Conservation (phyloP, 2,888 invertebrate species). For the Trichopria drosophilae region DNA sequence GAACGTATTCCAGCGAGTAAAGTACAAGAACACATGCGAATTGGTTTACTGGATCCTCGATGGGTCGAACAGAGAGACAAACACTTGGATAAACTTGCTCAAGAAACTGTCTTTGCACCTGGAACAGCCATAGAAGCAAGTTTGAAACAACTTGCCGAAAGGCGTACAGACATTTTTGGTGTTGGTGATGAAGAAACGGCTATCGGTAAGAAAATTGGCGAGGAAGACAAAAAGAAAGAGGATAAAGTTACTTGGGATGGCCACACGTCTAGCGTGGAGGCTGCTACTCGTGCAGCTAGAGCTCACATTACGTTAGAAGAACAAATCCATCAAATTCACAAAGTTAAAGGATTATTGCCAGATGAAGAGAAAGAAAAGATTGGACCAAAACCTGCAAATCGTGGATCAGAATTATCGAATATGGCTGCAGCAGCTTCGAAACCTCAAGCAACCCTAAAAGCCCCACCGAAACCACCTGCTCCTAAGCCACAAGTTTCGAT, state of each 20-base stretch:
- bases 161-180: slow-evolving; percentile 99
- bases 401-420: slow-evolving; percentile 51
- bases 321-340: slow-evolving; percentile 96
- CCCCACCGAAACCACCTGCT: slow-evolving; percentile 53
- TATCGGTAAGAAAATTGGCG: slow-evolving; percentile 97
- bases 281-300: slow-evolving; percentile 89
- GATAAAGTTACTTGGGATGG: slow-evolving; percentile 98
- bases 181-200: slow-evolving; percentile 98
- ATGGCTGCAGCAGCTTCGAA: slow-evolving; percentile 56
- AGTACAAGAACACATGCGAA: slow-evolving; percentile 97
- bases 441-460: slow-evolving; percentile 53
- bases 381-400: slow-evolving; percentile 80
- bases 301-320: slow-evolving; percentile 96
- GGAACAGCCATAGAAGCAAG: slow-evolving; percentile 92
- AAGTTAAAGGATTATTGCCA: slow-evolving; percentile 89
- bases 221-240: slow-evolving; percentile 82
- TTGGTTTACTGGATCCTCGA: slow-evolving; percentile 92
- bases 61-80: slow-evolving; percentile 98
- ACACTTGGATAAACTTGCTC: slow-evolving; percentile 88
- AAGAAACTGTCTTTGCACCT: slow-evolving; percentile 80
- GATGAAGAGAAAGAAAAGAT: slow-evolving; percentile 98
- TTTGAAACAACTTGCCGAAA: slow-evolving; percentile 92
- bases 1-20: slow-evolving; percentile 97
- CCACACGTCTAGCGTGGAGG: slow-evolving; percentile 95
- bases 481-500: slow-evolving; percentile 56